Evolutionary conservation across 2,888 invertebrate genomes (phyloP).

Genomic region (Sphinx pinastri): DNA sequence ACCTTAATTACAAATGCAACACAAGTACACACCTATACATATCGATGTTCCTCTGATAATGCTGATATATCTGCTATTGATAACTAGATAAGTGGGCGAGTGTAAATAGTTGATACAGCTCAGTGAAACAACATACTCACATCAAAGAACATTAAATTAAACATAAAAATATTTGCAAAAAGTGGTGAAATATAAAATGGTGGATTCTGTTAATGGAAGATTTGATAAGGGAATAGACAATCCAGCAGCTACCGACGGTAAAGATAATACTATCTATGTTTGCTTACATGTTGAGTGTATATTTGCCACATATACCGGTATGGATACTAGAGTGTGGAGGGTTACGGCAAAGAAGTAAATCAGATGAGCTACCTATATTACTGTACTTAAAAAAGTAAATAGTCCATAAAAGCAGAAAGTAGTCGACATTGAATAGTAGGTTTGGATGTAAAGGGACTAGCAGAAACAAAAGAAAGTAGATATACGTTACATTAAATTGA

Average conservation of each 20-base stretch:
- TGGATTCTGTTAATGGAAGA: conserved; percentile 34
- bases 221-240: conserved; percentile 58
- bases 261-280: neutral
- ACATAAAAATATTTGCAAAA: conserved; percentile 16
- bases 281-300: neutral
- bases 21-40: conserved; percentile 34
- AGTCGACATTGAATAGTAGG: too few relatives aligned
- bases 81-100: conserved; percentile 55
- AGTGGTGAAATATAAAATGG: conserved; percentile 37
- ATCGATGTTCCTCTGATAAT: conserved; percentile 50
- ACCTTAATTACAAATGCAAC: conserved; percentile 27
- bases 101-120: conserved; percentile 55
- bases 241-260: conserved; percentile 62
- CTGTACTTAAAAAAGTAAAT: too few relatives aligned
- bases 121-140: conserved; percentile 55
- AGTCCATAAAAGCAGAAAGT: too few relatives aligned
- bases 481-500: too few relatives aligned
- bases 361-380: too few relatives aligned
- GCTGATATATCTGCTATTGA: conserved; percentile 56
- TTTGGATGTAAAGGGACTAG: too few relatives aligned
- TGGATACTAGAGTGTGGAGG: neutral
- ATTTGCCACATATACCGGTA: conserved; percentile 3
- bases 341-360: neutral
- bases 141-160: conserved; percentile 56
- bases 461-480: too few relatives aligned